Evolutionary conservation across 2,797 vertebrate genomes (phyloP), one percentile per base, ranked within the genome.

Genomic region (Enteromius argenteus): DNA sequence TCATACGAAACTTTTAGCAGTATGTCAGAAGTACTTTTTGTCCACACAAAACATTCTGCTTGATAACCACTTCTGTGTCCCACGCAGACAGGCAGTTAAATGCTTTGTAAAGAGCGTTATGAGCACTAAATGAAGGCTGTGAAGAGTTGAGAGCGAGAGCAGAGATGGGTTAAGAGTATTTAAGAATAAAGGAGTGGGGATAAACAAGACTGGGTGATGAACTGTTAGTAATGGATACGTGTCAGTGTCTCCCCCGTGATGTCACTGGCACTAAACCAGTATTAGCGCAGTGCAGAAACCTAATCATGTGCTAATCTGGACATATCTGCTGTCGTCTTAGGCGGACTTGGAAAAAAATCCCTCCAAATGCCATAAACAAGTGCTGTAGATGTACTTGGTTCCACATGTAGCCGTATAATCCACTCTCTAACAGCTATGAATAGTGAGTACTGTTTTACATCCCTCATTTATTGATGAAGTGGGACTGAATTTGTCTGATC

Each of bases 231-330:
- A 81, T 30, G 21, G 83, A 78, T 71, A 77, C 23, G n/a, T 46
- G 79, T 69, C 42, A 83, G 49, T 44, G 15, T 73, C 60, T 46
- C 74, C 58, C 37, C 39, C 5, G 51, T 84, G 74, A 84, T 79
- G 80, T 81, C 76, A 80, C 80, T 68, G 37, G 67, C 53, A 68
- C 73, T 84, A 87, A 84, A 81, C 68, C 27, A 79, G 78, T 69
- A 80, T 84, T 39, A 81, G 78, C 46, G 17, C 66, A 32, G 15
- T 39, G 46, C 62, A 72, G 79, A 89, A 84, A 87, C 58, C 27
- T 37, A 78, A 87, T 84, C 64, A n/a, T 46, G 86, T 77, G 72
- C 82, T 84, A 84, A 78, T 69, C 78, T 81, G 13, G 37, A 84
- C 39, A n/a, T 39, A 23, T 84, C 77, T 32, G 56, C 27, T 80